Base-by-base conservation (phyloP, 2,888 invertebrate species). In the Apodemia zela region DNA sequence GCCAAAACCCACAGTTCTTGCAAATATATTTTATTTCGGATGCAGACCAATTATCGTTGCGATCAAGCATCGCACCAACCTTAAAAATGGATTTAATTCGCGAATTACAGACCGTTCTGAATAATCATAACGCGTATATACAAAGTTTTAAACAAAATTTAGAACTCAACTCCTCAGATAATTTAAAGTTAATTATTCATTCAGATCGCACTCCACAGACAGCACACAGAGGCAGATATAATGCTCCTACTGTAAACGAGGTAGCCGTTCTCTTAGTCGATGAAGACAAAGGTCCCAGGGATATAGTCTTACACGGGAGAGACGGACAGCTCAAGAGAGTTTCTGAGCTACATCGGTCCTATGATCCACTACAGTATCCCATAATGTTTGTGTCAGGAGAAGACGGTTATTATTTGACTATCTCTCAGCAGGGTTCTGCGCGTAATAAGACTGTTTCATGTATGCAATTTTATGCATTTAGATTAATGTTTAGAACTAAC, bases 361-460 rank as follows among this genome's bases (percentile, higher is more conserved):
- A 79, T 63, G 82, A 85, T 64, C 74, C 82, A 2, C 66, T 85
- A 25, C 71, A 77, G 59, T 85, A 85, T 63, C 81, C 80, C 0
- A 0, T 85, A 0, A 75, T 81, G 33, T 84, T 80, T 65, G 69
- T 75, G 21, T 70, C 69, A 59, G 73, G 75, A 6, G 66, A 78
- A 62, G 72, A 73, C 57, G 74, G 77, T 18, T 78, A 78, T 63
- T 38, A 72, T 35, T 74, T 78, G 59, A 67, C 10, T 65, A 63
- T 69, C 75, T 75, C 13, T 59, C 63, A 3, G 75, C 72, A 11
- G 49, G 60, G 0, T 0, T 25, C 72, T 2, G 57, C 65, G 8
- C 62, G 64, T 5, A 70, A 68, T 59, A 72, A 73, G 66, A 75
- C 71, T 65, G 70, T 73, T 0, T 66, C 73, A 13, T 72, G 71